These are phyloP conservation scores for Pseudomyrmex concolor DNA, from an alignment of 1,140 invertebrate species.

Conservation along the genomic window DNA sequence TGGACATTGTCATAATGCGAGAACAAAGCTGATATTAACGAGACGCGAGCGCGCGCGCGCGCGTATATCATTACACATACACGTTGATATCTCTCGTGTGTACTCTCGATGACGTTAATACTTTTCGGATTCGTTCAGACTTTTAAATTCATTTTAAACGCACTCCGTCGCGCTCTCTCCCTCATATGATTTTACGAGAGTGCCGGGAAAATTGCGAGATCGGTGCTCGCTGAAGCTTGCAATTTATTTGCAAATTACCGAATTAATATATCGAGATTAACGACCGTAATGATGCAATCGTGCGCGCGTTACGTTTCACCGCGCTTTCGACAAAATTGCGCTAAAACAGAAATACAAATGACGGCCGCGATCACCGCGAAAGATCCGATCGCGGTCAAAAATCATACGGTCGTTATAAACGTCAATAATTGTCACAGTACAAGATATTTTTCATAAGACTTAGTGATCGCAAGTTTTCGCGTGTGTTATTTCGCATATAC, in stretches of 20 bases:
- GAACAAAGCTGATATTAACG: slow-evolving; percentile 60
- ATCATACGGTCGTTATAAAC: not conserved
- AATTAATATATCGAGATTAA: not conserved
- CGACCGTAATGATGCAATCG: not conserved
- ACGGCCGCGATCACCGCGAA: not conserved
- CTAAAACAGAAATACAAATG: not conserved
- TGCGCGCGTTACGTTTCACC: not conserved
- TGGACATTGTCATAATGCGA: slow-evolving; percentile 44
- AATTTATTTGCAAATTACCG: slow-evolving; percentile 8
- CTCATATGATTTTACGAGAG: not conserved
- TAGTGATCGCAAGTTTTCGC: no score
- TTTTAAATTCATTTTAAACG: slow-evolving; percentile 25
- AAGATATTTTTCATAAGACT: no score
- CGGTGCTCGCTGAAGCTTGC: not conserved
- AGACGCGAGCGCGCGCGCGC: not conserved
- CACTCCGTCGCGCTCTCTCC: not conserved
- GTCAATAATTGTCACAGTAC: no score
- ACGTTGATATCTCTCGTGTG: not conserved
- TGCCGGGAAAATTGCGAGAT: not conserved
- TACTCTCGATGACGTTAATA: slow-evolving; percentile 8
- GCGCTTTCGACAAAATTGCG: not conserved
- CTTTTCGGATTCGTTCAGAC: slow-evolving; percentile 29
- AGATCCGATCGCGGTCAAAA: not conserved
- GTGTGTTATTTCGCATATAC: no score
- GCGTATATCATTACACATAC: not conserved